Evolutionary conservation across 2,797 vertebrate species (phyloP).

Genomic region (Danio tinwini): DNA sequence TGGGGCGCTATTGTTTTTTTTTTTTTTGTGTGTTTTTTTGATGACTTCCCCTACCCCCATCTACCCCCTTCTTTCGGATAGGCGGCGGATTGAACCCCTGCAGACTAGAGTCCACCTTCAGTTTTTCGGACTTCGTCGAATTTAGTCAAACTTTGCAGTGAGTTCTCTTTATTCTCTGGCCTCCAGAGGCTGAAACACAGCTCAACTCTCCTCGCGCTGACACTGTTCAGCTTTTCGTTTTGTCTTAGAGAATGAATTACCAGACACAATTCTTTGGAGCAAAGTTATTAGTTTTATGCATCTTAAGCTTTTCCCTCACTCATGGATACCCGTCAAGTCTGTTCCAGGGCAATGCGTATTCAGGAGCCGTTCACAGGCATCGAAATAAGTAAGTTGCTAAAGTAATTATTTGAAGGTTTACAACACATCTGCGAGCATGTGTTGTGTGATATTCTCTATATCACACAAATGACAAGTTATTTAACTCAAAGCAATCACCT

Average conservation of each 20-base stretch:
- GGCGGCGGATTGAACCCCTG: constrained; percentile 43
- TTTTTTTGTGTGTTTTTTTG: constrained; percentile 45
- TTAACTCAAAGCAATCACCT: background rate
- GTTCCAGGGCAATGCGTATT: constrained; percentile 72
- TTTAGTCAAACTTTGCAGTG: constrained; percentile 63
- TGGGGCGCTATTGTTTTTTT: constrained; percentile 50
- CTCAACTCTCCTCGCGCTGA: constrained; percentile 45
- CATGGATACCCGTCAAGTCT: constrained; percentile 70
- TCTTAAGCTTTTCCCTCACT: constrained; percentile 69
- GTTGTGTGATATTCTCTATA: background rate
- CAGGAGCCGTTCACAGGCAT: constrained; percentile 71
- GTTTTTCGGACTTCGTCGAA: constrained; percentile 70
- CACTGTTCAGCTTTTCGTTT: constrained; percentile 46
- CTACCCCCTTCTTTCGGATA: constrained; percentile 41
- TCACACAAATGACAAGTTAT: background rate
- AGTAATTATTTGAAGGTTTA: background rate
- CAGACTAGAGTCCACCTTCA: constrained; percentile 61
- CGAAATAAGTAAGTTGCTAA: constrained; percentile 74
- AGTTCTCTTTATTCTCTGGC: constrained; percentile 1
- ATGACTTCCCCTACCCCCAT: constrained; percentile 52
- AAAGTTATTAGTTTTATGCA: constrained; percentile 68
- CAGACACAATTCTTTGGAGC: constrained; percentile 59
- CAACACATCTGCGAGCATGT: background rate
- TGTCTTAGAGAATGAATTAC: constrained; percentile 60
- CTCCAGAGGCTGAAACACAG: constrained; percentile 37